Conservation (phyloP, 64 coral and sea anemone genomes). For the Pocillopora damicornis region DNA sequence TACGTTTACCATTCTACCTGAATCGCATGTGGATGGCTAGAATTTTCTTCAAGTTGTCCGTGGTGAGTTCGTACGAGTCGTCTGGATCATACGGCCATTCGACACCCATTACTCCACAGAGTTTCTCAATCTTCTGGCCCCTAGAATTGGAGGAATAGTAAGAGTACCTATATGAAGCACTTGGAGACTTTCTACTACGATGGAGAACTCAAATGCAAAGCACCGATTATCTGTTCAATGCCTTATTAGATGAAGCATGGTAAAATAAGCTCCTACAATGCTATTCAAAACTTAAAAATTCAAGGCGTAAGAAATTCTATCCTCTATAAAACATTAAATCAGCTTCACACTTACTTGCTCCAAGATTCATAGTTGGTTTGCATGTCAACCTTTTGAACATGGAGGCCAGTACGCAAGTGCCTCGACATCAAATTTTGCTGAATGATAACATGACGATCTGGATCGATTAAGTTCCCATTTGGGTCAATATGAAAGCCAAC, state of each 20-base stretch:
- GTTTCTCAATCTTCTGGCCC: slow-evolving; percentile 54
- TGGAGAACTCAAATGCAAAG: no score
- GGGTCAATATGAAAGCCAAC: slow-evolving; percentile 74
- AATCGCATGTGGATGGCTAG: slow-evolving; percentile 84
- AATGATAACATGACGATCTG: slow-evolving; percentile 40
- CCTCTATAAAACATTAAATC: not conserved
- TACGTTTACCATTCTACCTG: slow-evolving; percentile 19
- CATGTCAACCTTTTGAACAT: slow-evolving; percentile 45
- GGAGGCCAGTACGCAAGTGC: slow-evolving; percentile 59
- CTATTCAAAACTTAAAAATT: no score
- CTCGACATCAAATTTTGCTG: slow-evolving; percentile 57
- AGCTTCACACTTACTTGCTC: slow-evolving; percentile 52
- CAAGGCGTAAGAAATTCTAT: not conserved
- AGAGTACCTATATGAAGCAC: no score
- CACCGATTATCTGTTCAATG: no score
- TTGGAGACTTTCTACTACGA: no score
- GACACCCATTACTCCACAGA: slow-evolving; percentile 66
- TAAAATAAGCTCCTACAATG: no score
- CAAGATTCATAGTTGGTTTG: slow-evolving; percentile 56
- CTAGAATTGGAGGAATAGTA: not conserved
- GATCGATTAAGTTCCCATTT: slow-evolving; percentile 69
- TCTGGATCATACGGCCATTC: slow-evolving; percentile 62
- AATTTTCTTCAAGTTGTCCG: slow-evolving; percentile 76
- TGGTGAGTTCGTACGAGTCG: slow-evolving; percentile 71
- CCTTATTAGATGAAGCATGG: no score